A percentile compares a stretch with the other conserved stretches of the same genome.
Conservation (phyloP, 2,888 invertebrate genomes). For the Rhamnusium bicolor region DNA sequence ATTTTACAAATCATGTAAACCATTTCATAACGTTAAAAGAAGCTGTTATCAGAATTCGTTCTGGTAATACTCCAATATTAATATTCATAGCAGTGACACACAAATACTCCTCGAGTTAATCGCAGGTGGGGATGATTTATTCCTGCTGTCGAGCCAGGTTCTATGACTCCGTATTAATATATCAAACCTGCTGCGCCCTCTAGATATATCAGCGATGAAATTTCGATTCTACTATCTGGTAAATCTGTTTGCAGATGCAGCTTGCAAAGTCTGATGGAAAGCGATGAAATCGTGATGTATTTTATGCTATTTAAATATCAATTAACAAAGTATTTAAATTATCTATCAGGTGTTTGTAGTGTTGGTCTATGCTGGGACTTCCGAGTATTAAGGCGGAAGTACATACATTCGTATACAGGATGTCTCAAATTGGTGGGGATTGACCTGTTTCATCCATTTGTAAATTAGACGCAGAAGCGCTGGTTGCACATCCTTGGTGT, state of each 20-base stretch:
- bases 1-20: background rate
- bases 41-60: constrained; percentile 18
- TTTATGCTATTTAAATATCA: constrained; percentile 31
- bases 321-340: constrained; percentile 33
- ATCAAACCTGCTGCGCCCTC: constrained; percentile 31
- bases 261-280: constrained; percentile 12
- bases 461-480: no score
- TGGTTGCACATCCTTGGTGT: no score
- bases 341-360: constrained; percentile 13
- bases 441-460: no score
- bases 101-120: constrained; percentile 67
- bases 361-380: background rate
- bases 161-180: constrained; percentile 38
- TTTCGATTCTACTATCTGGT: constrained; percentile 34
- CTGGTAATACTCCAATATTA: constrained; percentile 56
- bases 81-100: constrained; percentile 68
- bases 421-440: no score
- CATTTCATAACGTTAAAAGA: constrained; percentile 16
- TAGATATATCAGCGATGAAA: constrained; percentile 43
- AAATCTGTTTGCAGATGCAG: constrained; percentile 19
- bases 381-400: background rate
- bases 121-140: constrained; percentile 68
- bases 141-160: constrained; percentile 61
- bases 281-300: background rate
- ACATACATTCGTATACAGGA: background rate